Evolutionary conservation across 2,113 vertebrate species (phyloP).

Genomic region (Calidris pugnax): DNA sequence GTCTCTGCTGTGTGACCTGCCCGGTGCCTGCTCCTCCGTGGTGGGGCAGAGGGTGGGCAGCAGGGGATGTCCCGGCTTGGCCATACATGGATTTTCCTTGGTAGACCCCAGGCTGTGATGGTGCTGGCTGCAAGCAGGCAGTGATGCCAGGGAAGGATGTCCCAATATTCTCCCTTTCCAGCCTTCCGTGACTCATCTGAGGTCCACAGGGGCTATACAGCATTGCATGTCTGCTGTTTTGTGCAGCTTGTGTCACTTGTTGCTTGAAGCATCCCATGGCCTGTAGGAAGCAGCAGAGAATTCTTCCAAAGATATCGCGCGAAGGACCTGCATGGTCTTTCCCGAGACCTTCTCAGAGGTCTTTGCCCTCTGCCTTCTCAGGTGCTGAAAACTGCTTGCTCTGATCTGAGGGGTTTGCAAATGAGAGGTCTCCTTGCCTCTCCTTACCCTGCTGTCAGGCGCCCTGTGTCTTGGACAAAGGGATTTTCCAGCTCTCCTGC

Average conservation of each 20-base stretch:
- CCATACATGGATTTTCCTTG: fast-evolving
- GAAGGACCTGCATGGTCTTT: not conserved
- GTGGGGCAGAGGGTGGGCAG: not conserved
- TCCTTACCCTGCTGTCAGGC: not conserved
- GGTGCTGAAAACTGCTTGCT: not conserved
- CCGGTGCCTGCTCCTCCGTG: fast-evolving
- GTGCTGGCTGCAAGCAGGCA: not conserved
- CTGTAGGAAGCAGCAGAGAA: not conserved
- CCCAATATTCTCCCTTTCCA: not conserved
- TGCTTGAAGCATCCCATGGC: not conserved
- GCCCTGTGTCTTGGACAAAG: not conserved
- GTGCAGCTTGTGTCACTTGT: not conserved
- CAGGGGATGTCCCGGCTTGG: fast-evolving
- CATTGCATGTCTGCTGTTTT: not conserved
- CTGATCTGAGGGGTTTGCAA: not conserved
- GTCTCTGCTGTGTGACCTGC: not conserved
- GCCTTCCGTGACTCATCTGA: fast-evolving
- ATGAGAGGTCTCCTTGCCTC: not conserved
- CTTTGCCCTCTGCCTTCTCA: not conserved
- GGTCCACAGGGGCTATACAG: not conserved
- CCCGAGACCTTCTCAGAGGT: not conserved
- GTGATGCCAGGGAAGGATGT: not conserved
- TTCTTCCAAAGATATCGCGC: not conserved
- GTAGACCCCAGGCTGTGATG: not conserved
- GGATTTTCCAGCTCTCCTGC: not conserved